phyloP scores from a whole-genome alignment of 2,113 vertebrate genomes.

The Callipepla squamata region DNA sequence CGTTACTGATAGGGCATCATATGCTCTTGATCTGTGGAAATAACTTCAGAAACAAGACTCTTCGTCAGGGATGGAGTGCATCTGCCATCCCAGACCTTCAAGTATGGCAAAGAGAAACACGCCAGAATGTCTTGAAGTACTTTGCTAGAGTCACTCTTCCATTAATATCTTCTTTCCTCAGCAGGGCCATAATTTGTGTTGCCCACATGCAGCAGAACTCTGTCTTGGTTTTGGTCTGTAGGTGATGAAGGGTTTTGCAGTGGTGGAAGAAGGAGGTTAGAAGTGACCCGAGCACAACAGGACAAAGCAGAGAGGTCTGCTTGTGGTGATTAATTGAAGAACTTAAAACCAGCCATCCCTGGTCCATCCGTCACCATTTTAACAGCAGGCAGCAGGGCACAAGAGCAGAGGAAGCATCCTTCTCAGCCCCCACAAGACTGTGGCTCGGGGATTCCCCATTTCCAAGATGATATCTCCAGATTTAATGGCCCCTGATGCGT shows the following conservation, averaged over 20 bases:
- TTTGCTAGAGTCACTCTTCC: not conserved
- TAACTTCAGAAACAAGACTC: not conserved
- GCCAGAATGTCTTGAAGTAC: not conserved
- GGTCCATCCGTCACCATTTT: not conserved
- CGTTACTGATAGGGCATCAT: not conserved
- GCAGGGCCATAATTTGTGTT: not conserved
- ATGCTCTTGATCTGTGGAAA: not conserved
- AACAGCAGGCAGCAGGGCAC: not conserved
- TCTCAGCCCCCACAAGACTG: not conserved
- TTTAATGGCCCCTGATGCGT: conserved; percentile 20
- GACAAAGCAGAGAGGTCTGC: not conserved
- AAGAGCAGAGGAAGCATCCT: not conserved
- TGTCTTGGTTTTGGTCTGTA: not conserved
- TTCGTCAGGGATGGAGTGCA: not conserved
- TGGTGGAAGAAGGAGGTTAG: not conserved
- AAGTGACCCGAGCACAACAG: not conserved
- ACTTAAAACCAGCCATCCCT: not conserved
- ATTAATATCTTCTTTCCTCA: too few relatives aligned
- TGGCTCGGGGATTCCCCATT: not conserved
- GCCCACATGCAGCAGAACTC: not conserved
- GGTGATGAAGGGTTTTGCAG: not conserved
- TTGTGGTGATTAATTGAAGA: not conserved
- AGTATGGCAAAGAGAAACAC: not conserved
- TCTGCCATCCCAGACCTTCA: not conserved
- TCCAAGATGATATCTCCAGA: not conserved